Evolutionary conservation across 2,113 vertebrate genomes (phyloP), one percentile per base, ranked within the genome.

Genomic region (Perccottus glenii): DNA sequence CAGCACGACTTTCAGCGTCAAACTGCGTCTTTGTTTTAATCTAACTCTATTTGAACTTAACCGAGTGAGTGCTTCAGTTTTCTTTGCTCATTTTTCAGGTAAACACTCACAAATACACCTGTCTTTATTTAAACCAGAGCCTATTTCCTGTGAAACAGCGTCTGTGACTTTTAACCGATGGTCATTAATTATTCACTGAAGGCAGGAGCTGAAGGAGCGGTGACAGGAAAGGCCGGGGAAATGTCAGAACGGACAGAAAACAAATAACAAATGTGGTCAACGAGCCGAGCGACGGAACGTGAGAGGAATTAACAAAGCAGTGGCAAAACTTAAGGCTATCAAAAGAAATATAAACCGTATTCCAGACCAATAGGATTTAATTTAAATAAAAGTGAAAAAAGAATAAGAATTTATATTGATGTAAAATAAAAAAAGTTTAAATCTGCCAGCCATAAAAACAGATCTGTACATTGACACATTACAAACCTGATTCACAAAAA

Each of bases 161-260:
- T 11, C 47, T 51, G 77, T 90, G 87, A 90, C 67, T 27, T 27
- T 27, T 27, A 27, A 27, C 76, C 72, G 73, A 67, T 81, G 77
- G 67, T 46, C 83, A 86, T 89, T 70, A 88, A 91, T 91, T 88
- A 89, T 89, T 91, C 83, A 88, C 84, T 27, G 64, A 70, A 66
- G 83, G 67, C 47, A 56, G 14, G 56, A 76, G 35, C 32, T 78
- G 50, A 80, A 74, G 76, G 79, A 75, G 75, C 77, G 61, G 77
- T 65, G 69, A 14, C 19, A 73, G 42, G 48, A 89, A 88, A 89
- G 90, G 85, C 82, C 85, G 73, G 83, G 77, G 84, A 89, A 90
- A 90, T 89, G 91, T 86, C 88, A 90, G 75, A 84, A 88, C 80
- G 80, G 90, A 89, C 86, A 62, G 81, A 81, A 85, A 88, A 78